These are phyloP conservation scores for Gymnothorax javanicus DNA, from an alignment of 2,797 vertebrate genomes.

Conservation along the genomic window DNA sequence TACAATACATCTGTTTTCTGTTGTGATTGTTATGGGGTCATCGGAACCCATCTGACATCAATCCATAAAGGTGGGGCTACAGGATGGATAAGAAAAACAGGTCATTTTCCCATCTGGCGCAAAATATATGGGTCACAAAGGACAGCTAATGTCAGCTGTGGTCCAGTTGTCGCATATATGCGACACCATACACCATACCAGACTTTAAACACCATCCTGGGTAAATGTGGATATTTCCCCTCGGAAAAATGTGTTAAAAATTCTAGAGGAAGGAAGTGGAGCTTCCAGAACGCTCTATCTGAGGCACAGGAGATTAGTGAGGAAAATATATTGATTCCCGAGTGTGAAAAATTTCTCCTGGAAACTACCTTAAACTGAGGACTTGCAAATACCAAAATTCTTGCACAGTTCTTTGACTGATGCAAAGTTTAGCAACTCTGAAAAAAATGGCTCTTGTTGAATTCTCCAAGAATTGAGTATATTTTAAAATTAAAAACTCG, in stretches of 20 bases:
- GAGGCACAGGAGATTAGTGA: background rate
- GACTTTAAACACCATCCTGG: background rate
- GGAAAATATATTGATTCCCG: background rate
- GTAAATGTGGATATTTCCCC: background rate
- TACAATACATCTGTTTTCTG: background rate
- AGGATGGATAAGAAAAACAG: background rate
- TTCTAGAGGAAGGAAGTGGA: background rate
- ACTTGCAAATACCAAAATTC: background rate
- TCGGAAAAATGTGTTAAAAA: background rate
- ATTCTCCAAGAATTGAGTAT: background rate
- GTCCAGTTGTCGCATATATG: background rate
- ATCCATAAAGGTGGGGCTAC: background rate
- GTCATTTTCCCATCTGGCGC: background rate
- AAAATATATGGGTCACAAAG: background rate
- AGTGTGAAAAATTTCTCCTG: background rate
- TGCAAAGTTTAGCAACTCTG: background rate
- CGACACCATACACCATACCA: background rate
- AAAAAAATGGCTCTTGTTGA: background rate
- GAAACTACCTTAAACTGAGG: background rate
- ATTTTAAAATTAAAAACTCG: background rate
- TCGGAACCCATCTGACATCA: background rate
- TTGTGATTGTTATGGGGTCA: background rate
- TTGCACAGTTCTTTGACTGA: background rate
- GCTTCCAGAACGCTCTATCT: background rate
- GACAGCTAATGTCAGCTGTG: background rate